These are phyloP conservation scores for Istiophorus platypterus DNA, from an alignment of 2,113 vertebrate genomes.

Conservation along the genomic window DNA sequence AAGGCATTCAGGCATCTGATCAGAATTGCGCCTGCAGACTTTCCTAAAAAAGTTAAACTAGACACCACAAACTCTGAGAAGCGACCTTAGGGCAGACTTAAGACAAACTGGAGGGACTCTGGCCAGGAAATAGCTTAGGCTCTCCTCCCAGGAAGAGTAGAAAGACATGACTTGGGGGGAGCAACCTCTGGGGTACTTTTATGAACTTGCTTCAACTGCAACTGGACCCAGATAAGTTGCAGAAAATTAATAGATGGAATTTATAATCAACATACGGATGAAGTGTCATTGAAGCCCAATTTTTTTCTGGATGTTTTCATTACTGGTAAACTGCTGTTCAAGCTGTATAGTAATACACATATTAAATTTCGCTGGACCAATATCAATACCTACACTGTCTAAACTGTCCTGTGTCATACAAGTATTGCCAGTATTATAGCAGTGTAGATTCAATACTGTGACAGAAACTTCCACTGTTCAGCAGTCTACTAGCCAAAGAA, in stretches of 20 bases:
- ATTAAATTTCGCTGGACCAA: neutral
- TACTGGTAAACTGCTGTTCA: neutral
- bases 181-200: no score
- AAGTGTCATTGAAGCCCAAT: neutral
- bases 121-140: neutral
- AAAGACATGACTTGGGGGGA: neutral
- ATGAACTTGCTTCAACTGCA: no score
- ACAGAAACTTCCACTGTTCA: neutral
- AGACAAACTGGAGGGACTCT: no score
- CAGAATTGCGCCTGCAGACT: no score
- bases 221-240: neutral
- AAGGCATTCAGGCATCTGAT: no score
- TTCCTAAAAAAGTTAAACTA: no score
- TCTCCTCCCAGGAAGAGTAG: neutral
- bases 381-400: neutral
- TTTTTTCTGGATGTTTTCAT: neutral
- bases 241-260: neutral
- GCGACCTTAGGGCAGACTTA: no score
- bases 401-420: neutral
- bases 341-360: neutral
- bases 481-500: neutral
- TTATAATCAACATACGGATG: neutral
- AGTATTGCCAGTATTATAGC: neutral
- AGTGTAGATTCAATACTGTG: neutral
- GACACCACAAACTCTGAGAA: no score